Base-by-base conservation (phyloP, 2,888 invertebrate genomes). In the Physocephala rufipes region DNA sequence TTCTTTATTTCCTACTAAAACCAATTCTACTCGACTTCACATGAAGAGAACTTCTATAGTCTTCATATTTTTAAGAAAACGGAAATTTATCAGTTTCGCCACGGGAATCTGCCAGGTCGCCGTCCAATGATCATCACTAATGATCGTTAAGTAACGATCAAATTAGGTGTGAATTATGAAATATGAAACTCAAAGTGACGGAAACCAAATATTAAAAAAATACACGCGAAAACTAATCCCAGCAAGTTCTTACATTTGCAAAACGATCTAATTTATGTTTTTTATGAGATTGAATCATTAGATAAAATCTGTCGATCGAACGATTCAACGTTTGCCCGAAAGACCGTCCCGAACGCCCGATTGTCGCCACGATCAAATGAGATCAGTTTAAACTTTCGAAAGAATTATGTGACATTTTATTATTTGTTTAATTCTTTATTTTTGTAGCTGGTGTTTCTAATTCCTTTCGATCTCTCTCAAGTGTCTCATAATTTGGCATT, bases 41-140 rank as follows among this genome's bases (percentile, higher is more conserved):
- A 47, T 36, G 43, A 24, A 47, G 45, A 30, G 4, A 5, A 36
- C 9, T 36, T 36, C 9, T 36, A 4, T 36, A 36, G 36, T 36
- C 4, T 9, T 4, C 36, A 36, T 7, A 36, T 36, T 36, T 36
- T 7, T 36, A 36, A 36, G 36, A 36, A n/a, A 55, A 59, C 59
- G 30, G 21, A 70, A 70, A 55, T 28, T 66, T 71, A 66, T 71
- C 70, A 66, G 49, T 66, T 13, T 30, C 70, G 36, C 70, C 66
- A 26, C 70, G 51, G 47, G 70, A 65, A 16, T 12, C 51, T n/a
- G n/a, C n/a, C n/a, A n/a, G n/a, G n/a, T n/a, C 59, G 65, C 64
- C 43, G 36, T 9, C 36, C 5, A 36, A 36, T 9, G 36, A 36
- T 36, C 36, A n/a, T n/a, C 36, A 36, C 36, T 36, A 36, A 36